Percentiles rank a stretch among this genome's conserved stretches.
Evolutionary conservation across 2,888 invertebrate genomes (phyloP).

Genomic region (Andrena bicolor): DNA sequence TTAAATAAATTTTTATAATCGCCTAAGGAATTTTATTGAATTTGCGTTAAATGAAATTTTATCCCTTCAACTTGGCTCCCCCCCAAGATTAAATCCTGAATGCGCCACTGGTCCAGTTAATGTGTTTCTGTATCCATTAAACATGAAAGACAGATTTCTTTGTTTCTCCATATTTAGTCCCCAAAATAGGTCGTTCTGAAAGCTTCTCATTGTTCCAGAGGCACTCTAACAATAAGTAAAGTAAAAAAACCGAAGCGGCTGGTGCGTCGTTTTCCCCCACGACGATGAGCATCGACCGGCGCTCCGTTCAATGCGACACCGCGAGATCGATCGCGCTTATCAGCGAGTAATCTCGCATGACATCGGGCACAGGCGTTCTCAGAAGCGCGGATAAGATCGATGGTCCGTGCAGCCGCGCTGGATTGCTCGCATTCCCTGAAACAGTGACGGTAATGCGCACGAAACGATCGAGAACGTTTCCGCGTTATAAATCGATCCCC

Average conservation of each 20-base stretch:
- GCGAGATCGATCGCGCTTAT: constrained; percentile 62
- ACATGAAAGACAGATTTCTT: neutral
- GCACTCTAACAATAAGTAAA: no score
- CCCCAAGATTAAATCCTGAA: no score
- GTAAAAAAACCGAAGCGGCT: neutral
- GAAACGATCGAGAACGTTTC: neutral
- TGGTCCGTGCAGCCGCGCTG: constrained; percentile 12
- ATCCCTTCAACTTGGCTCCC: no score
- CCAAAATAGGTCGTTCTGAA: neutral
- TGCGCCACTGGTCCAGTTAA: neutral
- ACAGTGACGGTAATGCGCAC: neutral
- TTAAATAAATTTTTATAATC: no score
- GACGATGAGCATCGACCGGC: neutral
- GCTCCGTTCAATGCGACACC: constrained; percentile 24
- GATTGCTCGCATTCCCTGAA: constrained; percentile 2
- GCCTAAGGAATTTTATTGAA: no score
- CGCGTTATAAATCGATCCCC: neutral
- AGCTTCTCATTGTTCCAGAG: neutral
- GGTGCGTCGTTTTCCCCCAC: neutral
- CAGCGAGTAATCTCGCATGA: constrained; percentile 60
- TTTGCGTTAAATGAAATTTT: no score
- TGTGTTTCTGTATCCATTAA: neutral
- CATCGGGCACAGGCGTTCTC: constrained; percentile 49
- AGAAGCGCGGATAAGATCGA: constrained; percentile 45
- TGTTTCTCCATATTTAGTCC: neutral